Base-by-base conservation (phyloP, 2,797 vertebrate genomes). In the Leptodactylus fallax region DNA sequence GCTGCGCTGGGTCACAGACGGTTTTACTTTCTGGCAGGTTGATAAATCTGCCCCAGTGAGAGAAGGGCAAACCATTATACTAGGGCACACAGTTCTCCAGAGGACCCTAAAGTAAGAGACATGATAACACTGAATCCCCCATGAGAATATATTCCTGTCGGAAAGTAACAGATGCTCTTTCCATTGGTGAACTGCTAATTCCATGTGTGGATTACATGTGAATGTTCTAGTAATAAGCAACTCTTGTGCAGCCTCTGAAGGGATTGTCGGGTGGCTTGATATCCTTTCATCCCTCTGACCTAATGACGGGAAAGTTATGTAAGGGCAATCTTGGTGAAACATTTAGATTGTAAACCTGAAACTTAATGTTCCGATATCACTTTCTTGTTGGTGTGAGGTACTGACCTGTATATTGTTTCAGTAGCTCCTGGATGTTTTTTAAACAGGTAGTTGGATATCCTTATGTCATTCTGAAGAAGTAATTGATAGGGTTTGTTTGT, bases 351-450 rank as follows among this genome's bases (percentile, higher is more conserved):
- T 13, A 13, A 25, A 51, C 79, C 27, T 76, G 86, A 74, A 55
- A 72, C 14, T 17, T 65, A 10, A 78, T 83, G 25, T 87, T 17
- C 81, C 61, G 36, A 14, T 56, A 77, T 87, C 72, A 83, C 72
- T 58, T 83, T 82, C 80, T 77, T 21, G 47, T 61, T 63, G n/a
- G 27, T 58, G 17, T 60, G 5, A 45, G 53, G 72, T 36, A 8
- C 25, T 14, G 78, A 65, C n/a, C 53, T 65, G 79, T 87, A 83
- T 78, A 77, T 51, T 55, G 69, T 87, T 14, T 45, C 23, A n/a
- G 14, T 17, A 65, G 45, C 16, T 69, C 67, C 9, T 51, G 36
- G 79, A 45, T 60, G 63, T 71, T 80, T 86, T 67, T 67, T 81
- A 60, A 77, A 23, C 56, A 10, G 49, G 1, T 71, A 10, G 49